Evolutionary conservation across 1,140 invertebrate species (phyloP).

Genomic region (Papilio aristodemus): DNA sequence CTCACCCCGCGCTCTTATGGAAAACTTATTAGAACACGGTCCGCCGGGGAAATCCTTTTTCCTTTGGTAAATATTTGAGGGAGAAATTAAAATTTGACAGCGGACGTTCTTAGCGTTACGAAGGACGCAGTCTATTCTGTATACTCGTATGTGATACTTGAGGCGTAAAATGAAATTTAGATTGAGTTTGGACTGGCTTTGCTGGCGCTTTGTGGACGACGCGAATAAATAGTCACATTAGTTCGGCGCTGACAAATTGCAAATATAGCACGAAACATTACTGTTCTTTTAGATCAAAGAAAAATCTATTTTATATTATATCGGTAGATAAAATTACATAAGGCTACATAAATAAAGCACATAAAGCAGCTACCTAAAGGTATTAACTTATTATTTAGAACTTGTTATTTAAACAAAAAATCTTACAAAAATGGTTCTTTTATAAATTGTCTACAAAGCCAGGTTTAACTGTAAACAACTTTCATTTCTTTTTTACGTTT

Average conservation of each 20-base stretch:
- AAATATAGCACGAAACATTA: conserved; percentile 12
- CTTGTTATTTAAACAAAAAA: no score
- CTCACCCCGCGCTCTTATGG: conserved; percentile 67
- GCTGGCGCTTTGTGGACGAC: conserved; percentile 44
- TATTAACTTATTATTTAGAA: no score
- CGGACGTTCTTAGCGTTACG: conserved; percentile 64
- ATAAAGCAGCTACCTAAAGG: no score
- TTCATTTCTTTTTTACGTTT: conserved; percentile 2
- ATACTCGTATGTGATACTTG: conserved; percentile 74
- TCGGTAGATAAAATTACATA: no score
- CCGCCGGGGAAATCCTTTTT: conserved; percentile 79
- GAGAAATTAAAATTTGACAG: conserved; percentile 81
- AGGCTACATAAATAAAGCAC: no score
- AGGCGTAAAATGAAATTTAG: conserved; percentile 78
- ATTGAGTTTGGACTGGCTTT: conserved; percentile 74
- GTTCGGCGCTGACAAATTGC: conserved; percentile 27
- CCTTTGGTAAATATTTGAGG: conserved; percentile 80
- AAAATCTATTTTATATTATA: no score
- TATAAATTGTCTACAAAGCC: neutral
- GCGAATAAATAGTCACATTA: conserved; percentile 33
- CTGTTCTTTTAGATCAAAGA: neutral
- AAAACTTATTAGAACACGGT: conserved; percentile 79
- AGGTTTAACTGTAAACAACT: neutral
- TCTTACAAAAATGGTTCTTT: no score
- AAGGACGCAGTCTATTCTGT: conserved; percentile 68